Evolutionary conservation across 2,797 vertebrate species (phyloP), one percentile per base, ranked within the genome.

Genomic region (Pangasius larnaudii): DNA sequence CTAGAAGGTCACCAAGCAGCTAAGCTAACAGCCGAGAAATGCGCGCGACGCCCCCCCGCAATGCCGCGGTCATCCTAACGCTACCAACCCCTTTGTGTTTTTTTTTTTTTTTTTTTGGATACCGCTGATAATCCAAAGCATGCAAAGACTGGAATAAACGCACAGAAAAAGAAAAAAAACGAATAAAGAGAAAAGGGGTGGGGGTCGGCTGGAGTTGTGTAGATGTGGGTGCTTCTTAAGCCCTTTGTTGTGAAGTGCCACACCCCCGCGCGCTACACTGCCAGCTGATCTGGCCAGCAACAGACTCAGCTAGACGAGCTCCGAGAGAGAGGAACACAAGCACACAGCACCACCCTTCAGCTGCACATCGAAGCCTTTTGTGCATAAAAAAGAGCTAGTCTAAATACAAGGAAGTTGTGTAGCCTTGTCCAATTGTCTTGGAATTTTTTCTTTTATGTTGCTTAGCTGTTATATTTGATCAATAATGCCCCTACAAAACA

Each of bases 201-300:
- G 93, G 93, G 94, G 91, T 93, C 93, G 94, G 92, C 93, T 85
- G 89, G 93, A 92, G 92, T 93, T 89, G 92, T 93, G 95, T 93
- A 93, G 94, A 93, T 93, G 93, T 93, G 92, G 91, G 94, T 94
- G 93, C 94, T 94, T 94, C 85, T 90, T 93, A 91, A 95, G 94
- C 94, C 91, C 96, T 96, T 96, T 97, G 96, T 97, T 97, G 95
- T 96, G 95, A 96, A 95, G 96, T 95, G 95, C 96, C 96, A 96
- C 95, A 96, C 96, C 96, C 95, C 96, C 95, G 92, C 92, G 89
- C 94, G 92, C 95, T 93, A 95, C 94, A 94, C 95, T 95, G 96
- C 96, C 96, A 96, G 95, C 96, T 96, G 96, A 96, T 97, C 95
- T 97, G 96, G 96, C 96, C 96, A 97, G 96, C 96, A 97, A 97